Percentiles rank a stretch among this genome's conserved stretches.
Evolutionary conservation across 2,797 vertebrate genomes (phyloP).

Genomic region (Chelon auratus): DNA sequence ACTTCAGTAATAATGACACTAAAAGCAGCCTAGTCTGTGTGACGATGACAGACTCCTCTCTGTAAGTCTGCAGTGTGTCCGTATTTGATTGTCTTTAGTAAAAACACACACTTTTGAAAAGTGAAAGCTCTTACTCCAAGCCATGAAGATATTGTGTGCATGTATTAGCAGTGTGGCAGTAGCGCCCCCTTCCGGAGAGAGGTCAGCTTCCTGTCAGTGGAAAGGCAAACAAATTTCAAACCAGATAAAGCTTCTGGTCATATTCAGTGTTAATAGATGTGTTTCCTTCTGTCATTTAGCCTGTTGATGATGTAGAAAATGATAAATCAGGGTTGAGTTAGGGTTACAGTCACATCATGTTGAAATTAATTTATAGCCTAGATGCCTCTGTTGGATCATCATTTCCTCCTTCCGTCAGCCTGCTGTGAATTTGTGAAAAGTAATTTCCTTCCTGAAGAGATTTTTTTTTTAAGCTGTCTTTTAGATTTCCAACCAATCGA

Average conservation of each 20-base stretch:
- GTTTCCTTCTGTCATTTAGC: neutral
- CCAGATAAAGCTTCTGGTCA: neutral
- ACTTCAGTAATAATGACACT: neutral
- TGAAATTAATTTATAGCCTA: neutral
- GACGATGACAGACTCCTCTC: neutral
- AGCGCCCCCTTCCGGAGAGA: constrained; percentile 65
- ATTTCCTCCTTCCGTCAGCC: neutral
- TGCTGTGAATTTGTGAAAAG: neutral
- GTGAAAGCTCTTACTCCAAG: neutral
- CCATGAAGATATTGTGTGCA: neutral
- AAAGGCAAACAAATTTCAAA: neutral
- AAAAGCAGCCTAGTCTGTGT: neutral
- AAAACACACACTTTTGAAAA: too few species aligned
- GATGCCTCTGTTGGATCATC: too few species aligned
- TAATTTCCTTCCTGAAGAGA: too few species aligned
- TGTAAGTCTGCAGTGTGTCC: neutral
- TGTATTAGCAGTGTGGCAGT: neutral
- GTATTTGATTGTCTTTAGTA: too few species aligned
- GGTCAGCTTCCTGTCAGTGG: neutral
- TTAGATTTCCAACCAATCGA: neutral
- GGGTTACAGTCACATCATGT: neutral
- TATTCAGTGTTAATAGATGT: neutral
- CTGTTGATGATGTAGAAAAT: neutral
- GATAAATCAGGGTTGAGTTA: neutral
- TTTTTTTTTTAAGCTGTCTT: neutral